Conservation (phyloP, 1,140 invertebrate species). For the Hestina assimilis region DNA sequence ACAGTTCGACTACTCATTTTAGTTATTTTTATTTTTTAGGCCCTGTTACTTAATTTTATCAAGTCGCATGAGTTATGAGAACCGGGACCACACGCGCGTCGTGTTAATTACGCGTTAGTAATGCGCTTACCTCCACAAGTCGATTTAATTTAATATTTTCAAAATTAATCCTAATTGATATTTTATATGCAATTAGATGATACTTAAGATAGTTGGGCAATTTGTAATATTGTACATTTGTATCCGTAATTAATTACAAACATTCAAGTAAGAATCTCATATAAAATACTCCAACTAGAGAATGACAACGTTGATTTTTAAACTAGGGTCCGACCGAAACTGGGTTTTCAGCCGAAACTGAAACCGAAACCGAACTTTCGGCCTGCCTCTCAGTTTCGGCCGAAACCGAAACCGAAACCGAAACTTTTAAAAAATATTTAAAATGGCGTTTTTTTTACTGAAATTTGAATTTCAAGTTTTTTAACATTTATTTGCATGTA, state of each 20-base stretch:
- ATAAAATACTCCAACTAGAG: neutral
- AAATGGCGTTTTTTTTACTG: too few species aligned
- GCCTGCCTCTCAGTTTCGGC: too few species aligned
- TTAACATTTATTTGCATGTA: too few species aligned
- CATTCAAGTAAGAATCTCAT: constrained; percentile 1
- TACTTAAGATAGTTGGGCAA: too few species aligned
- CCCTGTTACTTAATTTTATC: constrained; percentile 75
- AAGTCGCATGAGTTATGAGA: constrained; percentile 74
- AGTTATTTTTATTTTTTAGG: constrained; percentile 62
- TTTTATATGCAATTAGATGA: too few species aligned
- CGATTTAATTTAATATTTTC: neutral
- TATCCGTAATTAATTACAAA: neutral
- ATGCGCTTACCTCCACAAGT: constrained; percentile 7
- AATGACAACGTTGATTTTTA: neutral
- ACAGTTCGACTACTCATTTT: constrained; percentile 68
- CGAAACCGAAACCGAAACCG: too few species aligned
- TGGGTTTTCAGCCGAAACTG: too few species aligned
- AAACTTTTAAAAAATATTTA: too few species aligned
- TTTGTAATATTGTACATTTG: too few species aligned
- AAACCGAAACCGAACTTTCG: too few species aligned
- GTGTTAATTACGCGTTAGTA: constrained; percentile 58
- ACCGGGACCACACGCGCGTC: constrained; percentile 67
- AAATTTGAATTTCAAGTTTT: too few species aligned
- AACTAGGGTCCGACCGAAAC: too few species aligned
- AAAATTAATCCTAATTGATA: neutral